These are phyloP conservation scores for Tromatobia lineatoria DNA, from an alignment of 2,888 invertebrate species.

Conservation along the genomic window DNA sequence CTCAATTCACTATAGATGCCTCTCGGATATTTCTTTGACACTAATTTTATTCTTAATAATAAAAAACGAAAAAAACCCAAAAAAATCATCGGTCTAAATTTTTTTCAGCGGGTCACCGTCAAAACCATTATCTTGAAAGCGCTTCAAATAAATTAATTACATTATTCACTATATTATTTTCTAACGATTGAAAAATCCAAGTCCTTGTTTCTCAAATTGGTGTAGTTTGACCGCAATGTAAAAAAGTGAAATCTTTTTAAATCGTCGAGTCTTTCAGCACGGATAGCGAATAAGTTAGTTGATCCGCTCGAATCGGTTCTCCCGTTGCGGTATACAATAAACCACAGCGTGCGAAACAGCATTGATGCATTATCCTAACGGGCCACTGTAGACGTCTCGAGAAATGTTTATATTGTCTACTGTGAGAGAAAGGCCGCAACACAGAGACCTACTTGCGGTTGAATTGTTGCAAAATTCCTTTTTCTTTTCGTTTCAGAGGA, in stretches of 20 bases:
- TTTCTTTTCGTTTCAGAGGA: not conserved
- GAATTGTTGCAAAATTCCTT: not conserved
- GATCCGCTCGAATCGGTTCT: conserved; percentile 5
- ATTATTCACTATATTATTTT: too few relatives aligned
- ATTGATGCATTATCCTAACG: conserved; percentile 15
- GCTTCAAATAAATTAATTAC: too few relatives aligned
- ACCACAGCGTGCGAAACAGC: not conserved
- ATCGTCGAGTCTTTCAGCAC: not conserved
- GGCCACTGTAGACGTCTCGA: not conserved
- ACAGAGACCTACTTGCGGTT: not conserved
- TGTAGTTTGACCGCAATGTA: not conserved
- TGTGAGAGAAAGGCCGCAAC: too few relatives aligned
- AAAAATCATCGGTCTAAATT: too few relatives aligned
- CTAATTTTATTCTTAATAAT: too few relatives aligned
- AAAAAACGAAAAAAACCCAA: too few relatives aligned
- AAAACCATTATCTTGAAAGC: too few relatives aligned
- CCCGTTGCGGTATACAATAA: not conserved
- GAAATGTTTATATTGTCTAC: not conserved
- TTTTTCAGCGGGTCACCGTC: too few relatives aligned
- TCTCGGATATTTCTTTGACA: too few relatives aligned
- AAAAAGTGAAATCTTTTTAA: not conserved
- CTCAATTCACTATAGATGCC: too few relatives aligned
- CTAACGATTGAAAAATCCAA: too few relatives aligned
- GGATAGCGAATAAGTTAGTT: not conserved
- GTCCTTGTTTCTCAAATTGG: not conserved